Base-by-base conservation (phyloP, 1,140 invertebrate genomes). In the Caligus rogercresseyi region DNA sequence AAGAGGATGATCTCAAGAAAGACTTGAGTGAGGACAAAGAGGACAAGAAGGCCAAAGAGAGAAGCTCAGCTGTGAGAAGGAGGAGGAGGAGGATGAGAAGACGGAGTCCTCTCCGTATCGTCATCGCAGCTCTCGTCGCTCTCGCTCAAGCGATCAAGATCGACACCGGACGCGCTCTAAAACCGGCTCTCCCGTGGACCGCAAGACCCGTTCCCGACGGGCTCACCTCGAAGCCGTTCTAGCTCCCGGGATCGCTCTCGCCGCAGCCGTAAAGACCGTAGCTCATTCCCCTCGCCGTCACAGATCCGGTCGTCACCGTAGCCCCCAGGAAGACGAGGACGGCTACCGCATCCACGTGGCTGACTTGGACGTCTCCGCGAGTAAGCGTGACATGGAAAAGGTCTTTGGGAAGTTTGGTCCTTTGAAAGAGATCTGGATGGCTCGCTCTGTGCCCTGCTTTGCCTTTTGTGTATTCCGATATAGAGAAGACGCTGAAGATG, bases 381-480 rank as follows among this genome's bases (percentile, higher is more conserved):
- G 73, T 11, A 74, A 76, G 65, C 71, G 74, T 31, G 78, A 81
- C 68, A 68, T 81, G 26, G 79, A 82, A 68, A 77, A 80, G 66
- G 74, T 79, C 4, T 85, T 84, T 71, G 72, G 77, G 25, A 78
- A 80, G 63, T 84, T 79, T 73, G 83, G 83, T 1, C 74, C 76
- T 52, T 70, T 84, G 52, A 76, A 76, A 65, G 84, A 81, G 71
- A 78, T 85, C 14, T 84, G 83, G 83, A 79, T 84, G 65, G 83
- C 82, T 1, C 76, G 81, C 66, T 83, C 82, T 69, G 78, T 78
- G 24, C 77, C 78, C 1, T 79, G 83, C 24, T 84, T 84, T 77
- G 83, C 83, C 20, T 84, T 85, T 74, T 77, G 84, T 59, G 83
- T 85, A 65, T 84, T 78, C 72, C 81, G 83, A 72, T 80, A 83